Conservation (phyloP, 1,140 invertebrate genomes). For the Tetragonula clypearis region DNA sequence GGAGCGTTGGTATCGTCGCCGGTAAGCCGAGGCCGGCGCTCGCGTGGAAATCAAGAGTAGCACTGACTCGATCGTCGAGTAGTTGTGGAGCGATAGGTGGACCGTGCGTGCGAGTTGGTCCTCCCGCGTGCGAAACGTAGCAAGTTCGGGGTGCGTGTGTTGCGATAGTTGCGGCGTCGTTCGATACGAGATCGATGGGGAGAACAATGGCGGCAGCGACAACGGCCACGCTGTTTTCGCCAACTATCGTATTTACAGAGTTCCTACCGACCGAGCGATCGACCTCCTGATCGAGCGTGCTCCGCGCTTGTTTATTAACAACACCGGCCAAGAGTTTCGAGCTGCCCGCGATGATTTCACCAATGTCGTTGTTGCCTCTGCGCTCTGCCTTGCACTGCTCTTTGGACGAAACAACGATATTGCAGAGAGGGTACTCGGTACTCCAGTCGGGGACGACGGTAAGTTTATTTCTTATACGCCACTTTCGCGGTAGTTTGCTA, state of each 20-base stretch:
- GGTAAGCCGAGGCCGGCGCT: constrained; percentile 43
- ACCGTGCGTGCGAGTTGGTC: constrained; percentile 46
- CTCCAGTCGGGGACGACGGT: not conserved
- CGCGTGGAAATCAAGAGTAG: constrained; percentile 62
- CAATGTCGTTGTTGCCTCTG: not conserved
- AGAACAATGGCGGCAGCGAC: not conserved
- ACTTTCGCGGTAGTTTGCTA: not conserved
- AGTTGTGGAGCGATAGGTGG: constrained; percentile 53
- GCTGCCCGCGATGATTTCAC: not conserved
- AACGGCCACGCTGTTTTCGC: not conserved
- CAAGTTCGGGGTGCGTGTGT: constrained; percentile 40
- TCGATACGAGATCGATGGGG: not conserved
- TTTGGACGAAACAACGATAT: not conserved
- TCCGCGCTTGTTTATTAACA: not conserved
- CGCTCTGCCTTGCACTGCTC: not conserved
- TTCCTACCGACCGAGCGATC: too few species aligned
- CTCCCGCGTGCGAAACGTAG: constrained; percentile 56
- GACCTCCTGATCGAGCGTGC: not conserved
- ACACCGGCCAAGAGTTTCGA: not conserved
- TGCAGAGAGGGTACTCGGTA: not conserved
- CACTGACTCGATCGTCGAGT: constrained; percentile 59
- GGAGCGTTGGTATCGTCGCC: constrained; percentile 44
- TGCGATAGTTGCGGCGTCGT: not conserved
- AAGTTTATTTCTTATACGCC: not conserved
- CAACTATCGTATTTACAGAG: not conserved